Base-by-base conservation (phyloP, 53 echinoderm and acorn worm species). In the Holothuria scabra region DNA sequence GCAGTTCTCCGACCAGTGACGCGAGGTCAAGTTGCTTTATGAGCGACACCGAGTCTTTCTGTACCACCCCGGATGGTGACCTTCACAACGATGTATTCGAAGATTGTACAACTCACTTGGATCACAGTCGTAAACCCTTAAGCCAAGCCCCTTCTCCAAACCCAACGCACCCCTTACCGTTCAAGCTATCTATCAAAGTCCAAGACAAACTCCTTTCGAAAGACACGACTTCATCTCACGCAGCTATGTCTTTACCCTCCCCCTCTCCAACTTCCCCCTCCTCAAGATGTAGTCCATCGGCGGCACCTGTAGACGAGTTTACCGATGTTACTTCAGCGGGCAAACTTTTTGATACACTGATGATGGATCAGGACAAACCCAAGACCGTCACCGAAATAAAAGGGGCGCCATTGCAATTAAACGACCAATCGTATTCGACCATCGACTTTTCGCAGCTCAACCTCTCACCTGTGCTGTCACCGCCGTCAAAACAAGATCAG, bases 41-140 rank as follows among this genome's bases (percentile, higher is more conserved):
- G 82, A 46, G 46, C 65, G 82, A 90, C 56, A 86, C 90, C 1
- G 55, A 81, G 65, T 60, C 90, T 69, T 66, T 69, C 23, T 67
- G 85, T 23, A 62, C 62, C 13, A 76, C 49, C 25, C 82, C 82
- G 20, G 25, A 68, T n/a, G 90, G 44, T 13, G 82, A 81, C 48
- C 19, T 81, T 21, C 82, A 81, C 41, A 81, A 81, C 65, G 82
- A 81, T 34, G 82, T 63, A 38, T 81, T 81, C 46, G 82, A 81
- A 29, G 78, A 71, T 59, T 46, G 79, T 14, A n/a, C 79, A 13
- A 31, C 65, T 28, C 28, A 28, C 7, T 14, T 22, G 65, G 31
- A 56, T 59, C 18, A 23, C 33, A 21, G 10, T 48, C 19, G 23
- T 59, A 8, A 22, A 41, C 16, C 52, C 12, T 52, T 12, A 32